Evolutionary conservation across 2,113 vertebrate genomes (phyloP).

Genomic region (Tenrec ecaudatus): DNA sequence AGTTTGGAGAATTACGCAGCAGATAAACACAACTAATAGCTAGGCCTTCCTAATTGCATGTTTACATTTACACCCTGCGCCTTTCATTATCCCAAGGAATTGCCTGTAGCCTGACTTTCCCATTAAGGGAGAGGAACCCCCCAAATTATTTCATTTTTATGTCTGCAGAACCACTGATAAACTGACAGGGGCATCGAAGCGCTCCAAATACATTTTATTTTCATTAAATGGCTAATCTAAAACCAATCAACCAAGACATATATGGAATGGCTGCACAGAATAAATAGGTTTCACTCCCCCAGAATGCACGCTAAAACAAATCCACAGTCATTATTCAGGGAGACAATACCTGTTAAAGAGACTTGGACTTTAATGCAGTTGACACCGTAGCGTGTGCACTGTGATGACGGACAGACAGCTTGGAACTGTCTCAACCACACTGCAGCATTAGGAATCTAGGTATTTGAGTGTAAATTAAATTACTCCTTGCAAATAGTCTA

Average conservation of each 20-base stretch:
- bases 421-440: background rate
- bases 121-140: conserved; percentile 75
- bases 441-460: background rate
- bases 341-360: conserved; percentile 43
- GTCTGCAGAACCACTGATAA: conserved; percentile 84
- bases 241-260: conserved; percentile 69
- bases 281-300: conserved; percentile 71
- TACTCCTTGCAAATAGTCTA: background rate
- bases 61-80: conserved; percentile 70
- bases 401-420: background rate
- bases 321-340: conserved; percentile 70
- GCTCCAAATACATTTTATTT: conserved; percentile 89
- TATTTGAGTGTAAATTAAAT: background rate
- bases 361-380: background rate
- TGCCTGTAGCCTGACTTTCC: conserved; percentile 69
- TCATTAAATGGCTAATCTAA: conserved; percentile 90
- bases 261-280: conserved; percentile 69
- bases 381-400: background rate
- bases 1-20: conserved; percentile 38
- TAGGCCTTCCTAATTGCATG: background rate
- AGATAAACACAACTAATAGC: conserved; percentile 41
- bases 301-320: conserved; percentile 77
- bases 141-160: conserved; percentile 80
- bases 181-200: conserved; percentile 83
- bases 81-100: conserved; percentile 77